A percentile compares a stretch with the other conserved stretches of the same genome.
phyloP scores from a whole-genome alignment of 2,797 vertebrate genomes.

The Pteropus rufus region DNA sequence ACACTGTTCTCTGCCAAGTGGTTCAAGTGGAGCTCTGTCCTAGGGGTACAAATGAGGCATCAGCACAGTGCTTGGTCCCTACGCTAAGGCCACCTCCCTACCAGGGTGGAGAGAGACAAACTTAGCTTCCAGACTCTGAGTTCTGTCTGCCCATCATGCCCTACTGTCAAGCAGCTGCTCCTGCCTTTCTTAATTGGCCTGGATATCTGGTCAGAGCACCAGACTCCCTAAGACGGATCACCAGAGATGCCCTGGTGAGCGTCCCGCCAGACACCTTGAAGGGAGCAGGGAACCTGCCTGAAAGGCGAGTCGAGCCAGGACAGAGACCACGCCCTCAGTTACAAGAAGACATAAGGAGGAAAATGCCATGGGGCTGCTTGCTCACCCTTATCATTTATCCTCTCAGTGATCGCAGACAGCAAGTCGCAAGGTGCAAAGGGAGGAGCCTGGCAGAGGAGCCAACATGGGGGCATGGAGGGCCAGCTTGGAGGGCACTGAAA shows the following conservation, averaged over 20 bases:
- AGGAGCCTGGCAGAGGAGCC: background rate
- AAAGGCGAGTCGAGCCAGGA: background rate
- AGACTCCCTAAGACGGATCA: background rate
- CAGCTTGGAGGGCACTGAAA: background rate
- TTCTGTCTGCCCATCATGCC: background rate
- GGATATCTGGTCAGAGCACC: background rate
- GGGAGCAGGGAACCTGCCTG: background rate
- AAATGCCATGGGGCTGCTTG: background rate
- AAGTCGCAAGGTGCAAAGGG: background rate
- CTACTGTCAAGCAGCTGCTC: background rate
- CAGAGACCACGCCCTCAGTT: background rate
- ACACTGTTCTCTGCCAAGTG: slow-evolving; percentile 94
- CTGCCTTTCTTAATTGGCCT: background rate
- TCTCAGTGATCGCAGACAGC: background rate
- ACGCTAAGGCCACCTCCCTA: background rate
- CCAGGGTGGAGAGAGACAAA: background rate
- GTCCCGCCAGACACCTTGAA: background rate
- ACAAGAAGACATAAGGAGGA: background rate
- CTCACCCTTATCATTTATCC: background rate
- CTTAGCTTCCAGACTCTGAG: background rate
- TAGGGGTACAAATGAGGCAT: slow-evolving; percentile 72
- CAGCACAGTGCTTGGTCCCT: background rate
- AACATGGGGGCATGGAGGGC: background rate
- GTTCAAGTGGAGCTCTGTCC: slow-evolving; percentile 97
- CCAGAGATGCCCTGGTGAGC: background rate